Percentiles rank a stretch among this genome's conserved stretches.
phyloP scores from a whole-genome alignment of 2,797 vertebrate genomes.

The Otolemur crassicaudatus region DNA sequence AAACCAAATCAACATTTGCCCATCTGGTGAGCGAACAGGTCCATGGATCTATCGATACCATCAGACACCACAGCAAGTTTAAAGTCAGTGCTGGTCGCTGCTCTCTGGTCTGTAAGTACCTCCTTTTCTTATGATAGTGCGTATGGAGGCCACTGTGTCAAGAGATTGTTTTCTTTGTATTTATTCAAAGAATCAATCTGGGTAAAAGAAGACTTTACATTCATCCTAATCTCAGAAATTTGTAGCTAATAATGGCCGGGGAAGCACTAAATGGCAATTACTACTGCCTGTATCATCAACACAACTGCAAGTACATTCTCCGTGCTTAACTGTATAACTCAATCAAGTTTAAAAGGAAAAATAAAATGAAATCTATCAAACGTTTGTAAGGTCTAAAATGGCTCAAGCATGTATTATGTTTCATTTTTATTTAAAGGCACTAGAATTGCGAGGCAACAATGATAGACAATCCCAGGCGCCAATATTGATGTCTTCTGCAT shows the following conservation, averaged over 20 bases:
- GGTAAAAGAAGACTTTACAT: constrained; percentile 77
- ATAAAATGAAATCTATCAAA: constrained; percentile 36
- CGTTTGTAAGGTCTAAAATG: constrained; percentile 24
- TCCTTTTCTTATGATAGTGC: neutral
- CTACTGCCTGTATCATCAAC: neutral
- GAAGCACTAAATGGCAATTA: constrained; percentile 55
- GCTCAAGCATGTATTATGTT: neutral
- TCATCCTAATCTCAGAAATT: constrained; percentile 75
- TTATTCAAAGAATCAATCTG: constrained; percentile 77
- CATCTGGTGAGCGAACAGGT: constrained; percentile 83
- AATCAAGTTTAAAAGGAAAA: constrained; percentile 60
- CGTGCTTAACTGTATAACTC: constrained; percentile 34
- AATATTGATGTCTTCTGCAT: constrained; percentile 64
- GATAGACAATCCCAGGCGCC: constrained; percentile 54
- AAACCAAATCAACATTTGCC: constrained; percentile 88
- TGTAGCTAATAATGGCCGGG: constrained; percentile 74
- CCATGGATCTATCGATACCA: constrained; percentile 85
- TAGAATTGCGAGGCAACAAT: neutral
- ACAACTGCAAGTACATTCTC: neutral
- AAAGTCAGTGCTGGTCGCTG: constrained; percentile 34
- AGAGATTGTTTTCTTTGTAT: constrained; percentile 75
- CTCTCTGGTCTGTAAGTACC: constrained; percentile 55
- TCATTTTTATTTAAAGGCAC: constrained; percentile 60
- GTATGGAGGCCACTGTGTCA: constrained; percentile 79
- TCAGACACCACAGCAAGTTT: constrained; percentile 78